Evolutionary conservation across 2,888 invertebrate genomes (phyloP), one percentile per base, ranked within the genome.

Genomic region (Ochlodes sylvanus): DNA sequence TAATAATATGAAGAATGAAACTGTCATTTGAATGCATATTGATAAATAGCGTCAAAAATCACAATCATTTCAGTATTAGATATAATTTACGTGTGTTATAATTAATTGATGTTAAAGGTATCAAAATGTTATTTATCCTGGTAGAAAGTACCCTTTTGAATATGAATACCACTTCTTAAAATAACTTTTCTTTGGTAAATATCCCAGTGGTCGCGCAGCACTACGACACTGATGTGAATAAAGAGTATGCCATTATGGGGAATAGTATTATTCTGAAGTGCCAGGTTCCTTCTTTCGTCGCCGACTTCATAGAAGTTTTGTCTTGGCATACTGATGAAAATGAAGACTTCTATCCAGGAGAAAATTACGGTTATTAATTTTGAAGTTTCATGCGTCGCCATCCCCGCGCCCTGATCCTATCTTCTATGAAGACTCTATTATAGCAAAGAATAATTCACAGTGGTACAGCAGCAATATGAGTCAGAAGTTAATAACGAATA

Each of bases 401-500:
- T 47, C 58, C 60, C 63, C 60, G 70, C 56, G 66, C 56, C 55
- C 52, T 47, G 27, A 34, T 68, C 72, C 71, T 57, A 14, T 60
- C 17, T 69, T 9, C 38, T 38, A 38, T 2, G 12, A 56, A 52
- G 38, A 58, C n/a, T n/a, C n/a, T n/a, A n/a, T 58, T 6, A 42
- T 42, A 42, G 7, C 27, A 38, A 58, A 38, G 41, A 61, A 68
- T 54, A 76, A 71, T 82, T 72, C 81, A 71, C 95, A 98, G 98
- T 98, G 92, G 98, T 98, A 81, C 97, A 97, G 84, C 98, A 98
- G 88, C 96, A 96, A 89, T 98, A 98, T 91, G 97, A 97, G 90
- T 97, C 97, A 72, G 98, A 98, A 94, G 98, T 98, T 77, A 97
- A 97, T 93, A 97, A 98, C 92, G 98, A 98, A 87, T 97, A 98